These are phyloP conservation scores for Adineta ricciae DNA, from an alignment of 2,888 invertebrate genomes.

Conservation along the genomic window DNA sequence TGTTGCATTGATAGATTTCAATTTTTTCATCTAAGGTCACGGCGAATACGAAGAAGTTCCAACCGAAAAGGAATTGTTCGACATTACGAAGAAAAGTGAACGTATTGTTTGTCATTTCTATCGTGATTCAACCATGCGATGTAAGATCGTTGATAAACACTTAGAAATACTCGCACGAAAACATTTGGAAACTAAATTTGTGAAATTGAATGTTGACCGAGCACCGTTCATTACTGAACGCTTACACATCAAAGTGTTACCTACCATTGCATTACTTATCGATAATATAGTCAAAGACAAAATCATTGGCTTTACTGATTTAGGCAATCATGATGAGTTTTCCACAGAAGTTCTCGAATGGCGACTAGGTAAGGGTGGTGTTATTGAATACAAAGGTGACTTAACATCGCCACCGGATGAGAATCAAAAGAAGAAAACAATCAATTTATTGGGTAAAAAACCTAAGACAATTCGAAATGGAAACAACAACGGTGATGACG, in stretches of 20 bases:
- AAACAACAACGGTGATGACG: slow-evolving; percentile 39
- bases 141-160: slow-evolving; percentile 85
- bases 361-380: slow-evolving; percentile 62
- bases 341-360: slow-evolving; percentile 80
- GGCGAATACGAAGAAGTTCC: slow-evolving; percentile 75
- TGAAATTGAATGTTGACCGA: slow-evolving; percentile 75
- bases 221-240: slow-evolving; percentile 77
- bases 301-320: slow-evolving; percentile 81
- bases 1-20: background rate
- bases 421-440: slow-evolving; percentile 31
- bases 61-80: slow-evolving; percentile 87
- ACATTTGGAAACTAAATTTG: slow-evolving; percentile 74
- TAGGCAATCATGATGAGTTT: slow-evolving; percentile 86
- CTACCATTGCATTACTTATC: slow-evolving; percentile 73
- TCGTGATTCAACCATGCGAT: slow-evolving; percentile 69
- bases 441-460: background rate
- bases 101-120: slow-evolving; percentile 86
- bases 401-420: slow-evolving; percentile 42
- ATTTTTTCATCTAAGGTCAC: slow-evolving; percentile 59
- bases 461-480: slow-evolving; percentile 40
- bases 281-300: slow-evolving; percentile 77
- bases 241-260: slow-evolving; percentile 76
- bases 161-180: slow-evolving; percentile 72
- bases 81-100: slow-evolving; percentile 73
- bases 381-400: slow-evolving; percentile 48